Base-by-base conservation (phyloP, 2,888 invertebrate genomes). In the Torymus aiolomorphi region DNA sequence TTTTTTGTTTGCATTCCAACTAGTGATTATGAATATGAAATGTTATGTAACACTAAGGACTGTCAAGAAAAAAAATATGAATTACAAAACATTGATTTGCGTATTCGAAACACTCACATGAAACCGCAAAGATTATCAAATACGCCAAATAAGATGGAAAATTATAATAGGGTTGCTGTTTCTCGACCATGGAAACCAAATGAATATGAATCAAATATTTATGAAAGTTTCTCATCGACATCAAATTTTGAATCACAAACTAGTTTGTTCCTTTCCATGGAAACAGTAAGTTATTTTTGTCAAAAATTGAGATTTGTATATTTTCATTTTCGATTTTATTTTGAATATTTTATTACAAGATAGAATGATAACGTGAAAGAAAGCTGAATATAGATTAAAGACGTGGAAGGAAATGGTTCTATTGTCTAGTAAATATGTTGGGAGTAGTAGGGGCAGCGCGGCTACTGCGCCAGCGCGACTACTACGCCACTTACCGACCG, bases 1-100 rank as follows among this genome's bases (percentile, higher is more conserved):
- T 95, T 95, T 86, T 88, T 95, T 77, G 92, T 95, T 80, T 94
- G 93, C 86, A 93, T 95, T 84, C 95, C 95, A 11, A 94, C 94
- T 80, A 92, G 94, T 76, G 94, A 93, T 87, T 93, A 93, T 85
- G 95, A 95, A 88, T 93, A 94, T 85, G 91, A 92, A 61, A 83
- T 93, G 18, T 91, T 91, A 73, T 93, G 92, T 81, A 93, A 93
- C 2, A 63, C 75, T 85, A 5, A 88, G 88, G 0, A 75, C 86
- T 54, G 86, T 86, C 59, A 80, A n/a, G n/a, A n/a, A n/a, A n/a
- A n/a, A n/a, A n/a, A n/a, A n/a, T n/a, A n/a, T n/a, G n/a, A 13
- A 81, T 8, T 63, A 84, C 0, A 42, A 8, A 63, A 13, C 0
- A 63, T 63, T 8, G 16, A 67, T 52, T 13, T n/a, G 14, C n/a